Conservation (phyloP, 2,888 invertebrate species). For the Caenorhabditis virilis region DNA sequence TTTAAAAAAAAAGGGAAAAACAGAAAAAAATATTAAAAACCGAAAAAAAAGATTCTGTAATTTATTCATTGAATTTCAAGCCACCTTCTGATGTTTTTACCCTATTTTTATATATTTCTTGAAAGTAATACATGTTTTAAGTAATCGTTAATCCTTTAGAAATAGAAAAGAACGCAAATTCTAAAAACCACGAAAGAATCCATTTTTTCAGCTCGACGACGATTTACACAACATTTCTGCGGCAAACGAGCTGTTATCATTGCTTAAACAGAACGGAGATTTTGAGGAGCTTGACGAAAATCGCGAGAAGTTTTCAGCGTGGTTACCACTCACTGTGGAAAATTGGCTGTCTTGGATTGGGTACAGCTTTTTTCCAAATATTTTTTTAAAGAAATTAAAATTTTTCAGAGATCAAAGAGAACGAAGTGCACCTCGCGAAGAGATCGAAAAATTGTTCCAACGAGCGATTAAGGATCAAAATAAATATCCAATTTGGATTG, state of each 20-base stretch:
- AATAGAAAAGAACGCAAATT: too few species aligned
- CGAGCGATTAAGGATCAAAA: slow-evolving; percentile 27
- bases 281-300: slow-evolving; percentile 34
- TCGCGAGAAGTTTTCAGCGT: slow-evolving; percentile 16
- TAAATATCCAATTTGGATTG: slow-evolving; percentile 25
- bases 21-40: too few species aligned
- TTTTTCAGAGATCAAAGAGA: slow-evolving; percentile 19
- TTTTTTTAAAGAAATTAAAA: slow-evolving; percentile 1
- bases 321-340: slow-evolving; percentile 21
- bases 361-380: too few species aligned
- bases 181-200: too few species aligned
- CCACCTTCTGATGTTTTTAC: too few species aligned
- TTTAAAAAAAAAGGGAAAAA: too few species aligned
- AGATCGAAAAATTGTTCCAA: slow-evolving; percentile 28
- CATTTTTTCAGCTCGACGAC: slow-evolving; percentile 29
- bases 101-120: too few species aligned
- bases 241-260: slow-evolving; percentile 18
- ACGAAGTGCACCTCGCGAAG: not conserved
- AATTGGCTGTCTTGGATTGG: slow-evolving; percentile 44
- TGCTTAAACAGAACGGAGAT: slow-evolving; percentile 34
- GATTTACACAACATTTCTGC: slow-evolving; percentile 16
- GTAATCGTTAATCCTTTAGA: too few species aligned
- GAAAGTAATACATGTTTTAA: too few species aligned
- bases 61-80: too few species aligned
- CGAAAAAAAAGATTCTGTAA: too few species aligned